phyloP scores from a whole-genome alignment of 2,113 vertebrate genomes.

The Tetrax tetrax region DNA sequence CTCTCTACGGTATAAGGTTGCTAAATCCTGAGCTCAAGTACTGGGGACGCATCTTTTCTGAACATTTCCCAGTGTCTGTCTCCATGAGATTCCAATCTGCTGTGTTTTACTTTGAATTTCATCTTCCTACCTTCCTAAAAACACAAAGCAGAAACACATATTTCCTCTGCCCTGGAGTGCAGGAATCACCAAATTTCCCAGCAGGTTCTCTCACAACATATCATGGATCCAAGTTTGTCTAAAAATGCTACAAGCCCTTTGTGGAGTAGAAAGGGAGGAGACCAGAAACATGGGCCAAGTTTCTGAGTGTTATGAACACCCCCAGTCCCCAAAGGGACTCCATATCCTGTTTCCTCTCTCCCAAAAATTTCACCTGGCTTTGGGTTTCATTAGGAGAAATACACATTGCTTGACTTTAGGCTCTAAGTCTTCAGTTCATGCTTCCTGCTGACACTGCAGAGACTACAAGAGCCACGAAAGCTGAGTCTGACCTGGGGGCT shows the following conservation, averaged over 20 bases:
- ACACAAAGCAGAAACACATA: constrained; percentile 35
- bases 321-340: background rate
- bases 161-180: constrained; percentile 13
- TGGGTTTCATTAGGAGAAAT: constrained; percentile 42
- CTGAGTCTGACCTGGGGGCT: background rate
- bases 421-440: background rate
- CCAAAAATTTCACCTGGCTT: constrained; percentile 52
- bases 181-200: constrained; percentile 50
- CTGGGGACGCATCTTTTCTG: constrained; percentile 31
- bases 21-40: constrained; percentile 18
- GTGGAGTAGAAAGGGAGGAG: constrained; percentile 10
- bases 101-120: constrained; percentile 34
- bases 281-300: background rate
- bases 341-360: constrained; percentile 51
- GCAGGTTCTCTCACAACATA: constrained; percentile 32
- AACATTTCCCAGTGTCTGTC: constrained; percentile 28
- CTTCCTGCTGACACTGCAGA: constrained; percentile 37
- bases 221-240: background rate
- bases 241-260: constrained; percentile 25
- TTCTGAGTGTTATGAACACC: constrained; percentile 17
- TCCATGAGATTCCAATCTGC: constrained; percentile 49
- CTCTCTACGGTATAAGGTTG: background rate
- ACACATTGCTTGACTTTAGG: background rate
- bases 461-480: background rate
- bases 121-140: constrained; percentile 43